These are phyloP conservation scores for Andricus curvator DNA, from an alignment of 2,888 invertebrate genomes.

Conservation along the genomic window DNA sequence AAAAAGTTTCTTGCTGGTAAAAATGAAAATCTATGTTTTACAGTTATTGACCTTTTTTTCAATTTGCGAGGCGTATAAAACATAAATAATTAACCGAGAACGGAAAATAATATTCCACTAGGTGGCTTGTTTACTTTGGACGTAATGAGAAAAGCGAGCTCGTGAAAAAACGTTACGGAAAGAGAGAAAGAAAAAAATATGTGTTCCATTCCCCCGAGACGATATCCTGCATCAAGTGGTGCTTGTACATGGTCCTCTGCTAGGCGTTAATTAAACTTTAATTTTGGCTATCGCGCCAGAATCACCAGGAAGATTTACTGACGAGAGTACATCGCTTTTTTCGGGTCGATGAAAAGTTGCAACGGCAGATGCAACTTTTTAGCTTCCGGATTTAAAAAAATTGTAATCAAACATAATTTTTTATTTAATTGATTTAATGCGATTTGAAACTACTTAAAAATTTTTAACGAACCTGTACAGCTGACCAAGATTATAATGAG, in stretches of 20 bases:
- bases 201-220: constrained; percentile 27
- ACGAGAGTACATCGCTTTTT: neutral
- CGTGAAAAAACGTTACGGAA: constrained; percentile 37
- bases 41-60: neutral
- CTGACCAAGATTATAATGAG: constrained; percentile 91
- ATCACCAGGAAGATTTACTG: constrained; percentile 50
- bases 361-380: neutral
- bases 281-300: constrained; percentile 61
- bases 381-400: neutral
- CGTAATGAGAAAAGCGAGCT: neutral
- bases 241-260: neutral
- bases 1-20: neutral
- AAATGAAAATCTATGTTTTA: neutral
- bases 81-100: neutral
- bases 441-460: neutral
- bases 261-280: constrained; percentile 69
- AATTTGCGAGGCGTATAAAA: neutral
- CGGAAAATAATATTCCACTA: neutral
- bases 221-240: neutral
- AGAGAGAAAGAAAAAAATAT: constrained; percentile 36
- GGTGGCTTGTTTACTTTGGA: neutral
- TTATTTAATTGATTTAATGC: neutral
- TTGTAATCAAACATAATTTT: neutral
- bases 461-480: constrained; percentile 85
- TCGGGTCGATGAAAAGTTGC: neutral